Evolutionary conservation across 2,797 vertebrate genomes (phyloP), one percentile per base, ranked within the genome.

Genomic region (Oreonectes daqikongensis): DNA sequence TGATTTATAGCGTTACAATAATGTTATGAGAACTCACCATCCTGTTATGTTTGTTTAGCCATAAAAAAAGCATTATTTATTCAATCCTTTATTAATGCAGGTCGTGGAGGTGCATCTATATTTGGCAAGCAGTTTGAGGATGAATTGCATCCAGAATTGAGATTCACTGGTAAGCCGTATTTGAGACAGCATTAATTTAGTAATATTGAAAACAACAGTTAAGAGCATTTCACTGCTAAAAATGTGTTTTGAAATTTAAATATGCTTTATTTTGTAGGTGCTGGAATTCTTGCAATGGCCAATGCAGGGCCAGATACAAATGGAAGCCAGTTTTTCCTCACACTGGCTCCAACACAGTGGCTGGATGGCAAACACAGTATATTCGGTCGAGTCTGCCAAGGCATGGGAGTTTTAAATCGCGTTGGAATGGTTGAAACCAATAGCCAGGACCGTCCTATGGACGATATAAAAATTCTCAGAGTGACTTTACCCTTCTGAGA

Each of bases 221-320:
- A 59, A 9, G 3, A 28, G 2, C 35, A 55, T 14, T 38, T 38
- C 4, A 70, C 3, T 28, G 35, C 35, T 42, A 4, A 20, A 3
- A 28, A 57, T 38, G 18, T 32, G 7, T 12, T 8, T n/a, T 22
- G 20, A 42, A 15, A 20, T 11, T 48, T 17, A 22, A 42, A 22
- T 11, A 7, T 40, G 11, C 38, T 32, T n/a, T 65, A 15, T 40
- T n/a, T 50, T 76, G 20, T 82, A 97, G 97, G 97, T 0, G 96
- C 96, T 0, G 97, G 97, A 60, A 98, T 99, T 86, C 87, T 98
- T 35, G 96, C 97, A 0, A 98, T 99, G 97, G 97, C 97, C 72
- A 99, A 98, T 1, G 94, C 96, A 0, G 97, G 97, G 4, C 95
- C 95, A 0, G 95, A 97, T 83, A 96, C 96, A 69, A 99, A 98